Base-by-base conservation (phyloP, 1,140 invertebrate genomes). In the Caenorhabditis inopinata region DNA sequence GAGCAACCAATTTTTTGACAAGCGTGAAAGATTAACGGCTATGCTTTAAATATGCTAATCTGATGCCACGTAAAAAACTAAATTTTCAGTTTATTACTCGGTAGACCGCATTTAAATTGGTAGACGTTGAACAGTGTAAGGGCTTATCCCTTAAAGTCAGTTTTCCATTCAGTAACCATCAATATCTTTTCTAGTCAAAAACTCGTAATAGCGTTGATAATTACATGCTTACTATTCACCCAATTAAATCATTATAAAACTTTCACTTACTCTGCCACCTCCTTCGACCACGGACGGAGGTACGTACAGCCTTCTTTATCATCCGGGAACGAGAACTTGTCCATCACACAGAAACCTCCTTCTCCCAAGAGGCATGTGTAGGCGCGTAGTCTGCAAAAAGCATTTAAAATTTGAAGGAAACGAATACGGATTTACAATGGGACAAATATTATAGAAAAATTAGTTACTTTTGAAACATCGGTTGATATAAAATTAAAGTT, bases 301-400 rank as follows among this genome's bases (percentile, higher is more conserved):
- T 74, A 79, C 2, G 27, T 45, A 46, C 78, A 79, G 21, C 51
- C 78, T 29, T 73, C 42, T 0, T 27, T 21, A 18, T 79, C 68
- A 1, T 73, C 18, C 3, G 78, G 78, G 29, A 18, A 74, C 51
- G 2, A 1, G 16, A 53, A 68, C 21, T 46, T 46, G 25, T 81
- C 75, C 27, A 77, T 18, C 1, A 29, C 29, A 35, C 80, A 81
- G 62, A 48, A 81, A 9, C 80, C 80, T 1, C 75, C 80, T 47
- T 77, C 75, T 14, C 21, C 35, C 51, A 77, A 12, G 2, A 68
- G 51, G 45, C 80, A 81, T 7, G 51, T 76, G 75, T 81, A 77
- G 32, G 75, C 18, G 6, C 35, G 80, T 1, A 81, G 53, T 77
- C 80, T 81, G 80, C 21, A 81, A 76, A 68, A n/a, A n/a, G n/a